Conservation (phyloP, 2,888 invertebrate species). For the Oscheius sp. region DNA sequence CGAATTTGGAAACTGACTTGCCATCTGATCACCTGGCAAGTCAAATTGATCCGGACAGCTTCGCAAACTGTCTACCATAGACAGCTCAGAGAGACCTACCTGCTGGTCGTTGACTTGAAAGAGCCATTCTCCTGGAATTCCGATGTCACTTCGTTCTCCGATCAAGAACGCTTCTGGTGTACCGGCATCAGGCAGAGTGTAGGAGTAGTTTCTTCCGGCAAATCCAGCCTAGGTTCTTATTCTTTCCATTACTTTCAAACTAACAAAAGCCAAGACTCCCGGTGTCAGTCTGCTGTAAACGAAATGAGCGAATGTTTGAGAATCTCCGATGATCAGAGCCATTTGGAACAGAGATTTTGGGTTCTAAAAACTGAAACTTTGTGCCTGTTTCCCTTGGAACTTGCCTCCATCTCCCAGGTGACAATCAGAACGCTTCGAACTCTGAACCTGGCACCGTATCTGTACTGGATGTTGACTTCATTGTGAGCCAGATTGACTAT, state of each 20-base stretch:
- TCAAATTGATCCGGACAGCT: too few species aligned
- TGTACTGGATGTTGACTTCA: slow-evolving; percentile 73
- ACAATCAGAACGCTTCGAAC: slow-evolving; percentile 70
- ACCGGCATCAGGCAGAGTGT: slow-evolving; percentile 71
- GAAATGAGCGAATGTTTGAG: slow-evolving; percentile 72
- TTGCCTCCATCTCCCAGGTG: slow-evolving; percentile 68
- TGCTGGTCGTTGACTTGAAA: slow-evolving; percentile 68
- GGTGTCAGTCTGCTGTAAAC: slow-evolving; percentile 69
- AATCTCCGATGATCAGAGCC: slow-evolving; percentile 70
- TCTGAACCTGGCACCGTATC: slow-evolving; percentile 68
- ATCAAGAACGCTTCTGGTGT: slow-evolving; percentile 62
- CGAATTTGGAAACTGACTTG: too few species aligned
- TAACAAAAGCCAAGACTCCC: slow-evolving; percentile 64
- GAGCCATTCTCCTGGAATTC: slow-evolving; percentile 73
- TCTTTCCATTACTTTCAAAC: slow-evolving; percentile 25
- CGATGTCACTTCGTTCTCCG: slow-evolving; percentile 72
- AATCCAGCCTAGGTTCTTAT: slow-evolving; percentile 52
- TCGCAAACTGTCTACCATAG: too few species aligned
- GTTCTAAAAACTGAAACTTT: not conserved
- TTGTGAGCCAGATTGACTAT: slow-evolving; percentile 68
- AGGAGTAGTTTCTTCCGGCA: slow-evolving; percentile 47
- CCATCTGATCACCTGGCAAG: too few species aligned
- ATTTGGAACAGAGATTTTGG: slow-evolving; percentile 67
- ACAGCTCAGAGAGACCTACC: slow-evolving; percentile 9
- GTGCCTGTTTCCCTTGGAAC: not conserved